Conservation (phyloP, 1,140 invertebrate genomes). For the Halesus radiatus region DNA sequence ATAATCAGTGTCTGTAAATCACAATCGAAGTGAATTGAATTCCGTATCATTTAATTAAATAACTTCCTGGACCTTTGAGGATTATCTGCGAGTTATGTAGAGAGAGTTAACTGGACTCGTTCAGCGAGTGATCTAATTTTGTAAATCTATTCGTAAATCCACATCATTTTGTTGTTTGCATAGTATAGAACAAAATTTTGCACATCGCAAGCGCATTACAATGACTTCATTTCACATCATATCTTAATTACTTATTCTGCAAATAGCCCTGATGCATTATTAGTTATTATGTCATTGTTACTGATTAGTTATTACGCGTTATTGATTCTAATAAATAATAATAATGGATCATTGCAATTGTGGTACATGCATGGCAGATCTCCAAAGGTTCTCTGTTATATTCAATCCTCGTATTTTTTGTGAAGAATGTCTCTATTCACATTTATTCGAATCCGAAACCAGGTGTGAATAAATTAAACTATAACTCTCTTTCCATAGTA, state of each 20-base stretch:
- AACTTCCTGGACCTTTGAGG: background rate
- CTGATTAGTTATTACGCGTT: background rate
- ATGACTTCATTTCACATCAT: background rate
- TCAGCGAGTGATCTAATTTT: slow-evolving; percentile 8
- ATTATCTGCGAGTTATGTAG: background rate
- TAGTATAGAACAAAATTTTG: background rate
- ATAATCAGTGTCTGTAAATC: background rate
- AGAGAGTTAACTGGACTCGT: background rate
- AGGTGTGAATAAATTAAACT: too few relatives aligned
- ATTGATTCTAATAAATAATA: background rate
- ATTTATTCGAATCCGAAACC: too few relatives aligned
- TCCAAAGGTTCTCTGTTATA: too few relatives aligned
- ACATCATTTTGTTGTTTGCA: background rate
- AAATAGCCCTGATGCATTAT: background rate
- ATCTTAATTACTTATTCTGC: background rate
- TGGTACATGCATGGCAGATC: too few relatives aligned
- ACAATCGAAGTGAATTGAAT: background rate
- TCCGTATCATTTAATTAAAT: background rate
- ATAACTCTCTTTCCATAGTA: too few relatives aligned
- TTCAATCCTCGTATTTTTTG: too few relatives aligned
- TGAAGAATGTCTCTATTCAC: too few relatives aligned
- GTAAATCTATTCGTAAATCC: slow-evolving; percentile 14
- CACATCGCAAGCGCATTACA: background rate
- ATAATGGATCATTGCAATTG: too few relatives aligned
- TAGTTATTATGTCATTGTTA: background rate